These are phyloP conservation scores for Mohoua ochrocephala DNA, from an alignment of 2,113 vertebrate species.

Conservation along the genomic window DNA sequence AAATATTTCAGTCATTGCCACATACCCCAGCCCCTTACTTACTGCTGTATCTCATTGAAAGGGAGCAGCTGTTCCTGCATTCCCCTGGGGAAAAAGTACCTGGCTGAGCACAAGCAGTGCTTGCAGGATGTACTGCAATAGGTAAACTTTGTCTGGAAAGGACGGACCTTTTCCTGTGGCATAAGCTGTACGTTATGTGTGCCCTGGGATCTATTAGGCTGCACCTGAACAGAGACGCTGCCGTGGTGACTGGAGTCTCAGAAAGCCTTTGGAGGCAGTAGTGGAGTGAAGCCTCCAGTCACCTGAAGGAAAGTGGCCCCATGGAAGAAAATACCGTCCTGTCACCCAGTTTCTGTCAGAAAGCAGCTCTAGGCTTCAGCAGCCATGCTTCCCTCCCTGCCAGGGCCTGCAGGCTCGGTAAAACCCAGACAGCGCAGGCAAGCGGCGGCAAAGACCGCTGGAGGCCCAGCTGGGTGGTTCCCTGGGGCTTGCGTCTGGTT, in stretches of 20 bases:
- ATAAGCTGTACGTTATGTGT: fast-evolving
- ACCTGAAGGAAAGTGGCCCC: neutral
- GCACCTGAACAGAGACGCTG: neutral
- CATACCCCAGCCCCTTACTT: neutral
- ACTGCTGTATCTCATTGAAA: neutral
- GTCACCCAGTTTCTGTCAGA: neutral
- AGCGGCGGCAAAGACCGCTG: neutral
- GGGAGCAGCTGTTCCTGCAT: neutral
- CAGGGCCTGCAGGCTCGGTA: neutral
- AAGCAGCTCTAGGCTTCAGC: neutral
- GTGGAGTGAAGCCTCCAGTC: neutral
- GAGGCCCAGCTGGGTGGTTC: neutral
- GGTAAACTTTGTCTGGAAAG: neutral
- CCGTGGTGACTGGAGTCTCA: no score
- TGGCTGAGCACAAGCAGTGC: neutral
- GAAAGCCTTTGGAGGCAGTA: neutral
- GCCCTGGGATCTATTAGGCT: neutral
- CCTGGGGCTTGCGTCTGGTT: fast-evolving
- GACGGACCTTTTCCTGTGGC: neutral
- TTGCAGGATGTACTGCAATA: neutral
- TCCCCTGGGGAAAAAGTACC: neutral
- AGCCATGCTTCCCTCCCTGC: neutral
- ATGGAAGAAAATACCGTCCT: neutral
- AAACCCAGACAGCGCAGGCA: neutral
- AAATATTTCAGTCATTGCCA: neutral